Base-by-base conservation (phyloP, 2,888 invertebrate genomes). In the Unio delphinus region DNA sequence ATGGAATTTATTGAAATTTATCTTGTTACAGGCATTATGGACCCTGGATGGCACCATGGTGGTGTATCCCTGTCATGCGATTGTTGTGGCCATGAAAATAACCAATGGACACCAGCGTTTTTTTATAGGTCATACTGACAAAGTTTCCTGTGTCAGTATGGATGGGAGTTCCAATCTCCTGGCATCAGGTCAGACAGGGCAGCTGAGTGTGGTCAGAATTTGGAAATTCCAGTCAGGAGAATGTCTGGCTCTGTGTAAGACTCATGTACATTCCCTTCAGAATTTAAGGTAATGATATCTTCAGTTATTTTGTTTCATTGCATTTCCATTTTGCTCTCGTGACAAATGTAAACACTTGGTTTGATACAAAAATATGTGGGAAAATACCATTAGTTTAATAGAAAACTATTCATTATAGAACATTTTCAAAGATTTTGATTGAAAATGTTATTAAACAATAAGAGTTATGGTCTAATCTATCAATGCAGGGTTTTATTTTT, bases 121-220 rank as follows among this genome's bases (percentile, higher is more conserved):
- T 79, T 89, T 90, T 68, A 85, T 89, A 65, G 90, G 90, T 15
- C 90, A 90, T 78, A 89, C 90, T 64, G 89, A 89, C 74, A 89
- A 89, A 84, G 84, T 89, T 15, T 88, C 88, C 4, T 85, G 87
- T 71, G 69, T 90, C 55, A 77, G 86, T n/a, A 68, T 88, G 72
- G 87, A 82, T 66, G 81, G 82, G 20, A 84, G 76, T 72, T 80
- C 83, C 23, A 79, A 83, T 23, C 72, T 89, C 59, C 76, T 90
- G 62, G 90, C 90, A 34, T 86, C 88, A 18, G 89, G 89, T 56
- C 89, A 90, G 80, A 86, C 87, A 28, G 90, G 90, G 0, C 75
- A 78, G 26, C 83, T 88, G 74, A 87, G 88, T 79, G 85, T 88
- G 54, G 87, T 90, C 18, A 78, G 89, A 30, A 76, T 90, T 56